Percentiles rank a stretch among this genome's conserved stretches.
Evolutionary conservation across 2,797 vertebrate genomes (phyloP).

Genomic region (Lagocephalus sceleratus): DNA sequence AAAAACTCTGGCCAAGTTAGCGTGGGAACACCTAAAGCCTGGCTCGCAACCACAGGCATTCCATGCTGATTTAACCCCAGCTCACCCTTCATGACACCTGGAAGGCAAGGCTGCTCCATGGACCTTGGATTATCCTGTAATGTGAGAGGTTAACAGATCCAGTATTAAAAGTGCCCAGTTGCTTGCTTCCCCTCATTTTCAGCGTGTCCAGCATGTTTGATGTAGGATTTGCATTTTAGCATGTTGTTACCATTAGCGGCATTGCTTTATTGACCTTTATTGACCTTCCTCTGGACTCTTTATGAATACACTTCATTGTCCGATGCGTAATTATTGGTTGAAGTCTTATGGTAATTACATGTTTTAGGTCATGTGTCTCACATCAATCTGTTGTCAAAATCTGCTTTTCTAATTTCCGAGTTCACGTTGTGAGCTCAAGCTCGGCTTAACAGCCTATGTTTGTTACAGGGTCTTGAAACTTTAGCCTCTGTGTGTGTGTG

Average conservation of each 20-base stretch:
- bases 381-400: too few species aligned
- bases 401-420: too few species aligned
- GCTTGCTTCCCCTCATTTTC: neutral
- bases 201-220: neutral
- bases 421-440: too few species aligned
- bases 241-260: too few species aligned
- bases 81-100: neutral
- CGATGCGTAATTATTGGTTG: too few species aligned
- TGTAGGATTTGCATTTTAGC: neutral
- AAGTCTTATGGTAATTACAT: too few species aligned
- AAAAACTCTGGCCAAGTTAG: conserved; percentile 3
- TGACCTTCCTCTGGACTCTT: too few species aligned
- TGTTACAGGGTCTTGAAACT: conserved; percentile 15
- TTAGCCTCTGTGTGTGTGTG: conserved; percentile 5
- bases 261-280: too few species aligned
- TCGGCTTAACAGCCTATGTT: conserved; percentile 5
- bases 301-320: too few species aligned
- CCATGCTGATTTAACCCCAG: neutral
- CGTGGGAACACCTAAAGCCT: conserved; percentile 8
- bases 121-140: neutral
- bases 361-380: too few species aligned
- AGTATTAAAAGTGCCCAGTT: neutral
- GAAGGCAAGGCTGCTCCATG: neutral
- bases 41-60: neutral
- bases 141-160: conserved; percentile 1